phyloP scores from a whole-genome alignment of 2,113 vertebrate species.

The Oophaga pumilio region DNA sequence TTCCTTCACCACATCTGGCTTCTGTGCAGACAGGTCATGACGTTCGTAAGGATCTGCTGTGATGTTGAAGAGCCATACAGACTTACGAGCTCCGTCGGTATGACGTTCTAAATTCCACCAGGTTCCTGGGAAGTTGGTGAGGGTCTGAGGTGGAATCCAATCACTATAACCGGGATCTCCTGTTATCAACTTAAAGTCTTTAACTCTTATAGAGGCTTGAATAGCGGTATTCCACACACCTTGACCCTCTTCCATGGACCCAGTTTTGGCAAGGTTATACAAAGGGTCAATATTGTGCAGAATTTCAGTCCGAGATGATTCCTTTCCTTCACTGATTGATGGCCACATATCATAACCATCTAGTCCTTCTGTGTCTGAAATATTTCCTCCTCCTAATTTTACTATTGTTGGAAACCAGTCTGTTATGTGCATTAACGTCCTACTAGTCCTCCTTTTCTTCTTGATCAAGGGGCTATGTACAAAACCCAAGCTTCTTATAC shows the following conservation, averaged over 20 bases:
- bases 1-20: slow-evolving; percentile 86
- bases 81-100: slow-evolving; percentile 73
- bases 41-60: slow-evolving; percentile 89
- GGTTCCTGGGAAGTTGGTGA: slow-evolving; percentile 84
- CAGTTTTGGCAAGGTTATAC: slow-evolving; percentile 85
- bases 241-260: slow-evolving; percentile 83
- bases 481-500: slow-evolving; percentile 89
- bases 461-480: slow-evolving; percentile 93
- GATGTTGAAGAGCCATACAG: slow-evolving; percentile 96
- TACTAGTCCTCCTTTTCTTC: slow-evolving; percentile 82
- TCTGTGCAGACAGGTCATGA: slow-evolving; percentile 80
- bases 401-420: slow-evolving; percentile 97
- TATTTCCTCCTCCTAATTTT: slow-evolving; percentile 83
- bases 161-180: slow-evolving; percentile 94
- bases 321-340: slow-evolving; percentile 88
- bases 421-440: slow-evolving; percentile 89
- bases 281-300: slow-evolving; percentile 96
- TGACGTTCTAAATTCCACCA: slow-evolving; percentile 96
- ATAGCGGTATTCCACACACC: slow-evolving; percentile 94
- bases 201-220: slow-evolving; percentile 89
- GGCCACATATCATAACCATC: slow-evolving; percentile 92
- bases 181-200: slow-evolving; percentile 95
- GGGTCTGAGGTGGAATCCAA: slow-evolving; percentile 90
- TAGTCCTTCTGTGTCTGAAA: slow-evolving; percentile 75
- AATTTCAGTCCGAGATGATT: slow-evolving; percentile 88